These are phyloP conservation scores for Drosophila suboccidentalis DNA, from an alignment of 2,888 invertebrate species.

Conservation along the genomic window DNA sequence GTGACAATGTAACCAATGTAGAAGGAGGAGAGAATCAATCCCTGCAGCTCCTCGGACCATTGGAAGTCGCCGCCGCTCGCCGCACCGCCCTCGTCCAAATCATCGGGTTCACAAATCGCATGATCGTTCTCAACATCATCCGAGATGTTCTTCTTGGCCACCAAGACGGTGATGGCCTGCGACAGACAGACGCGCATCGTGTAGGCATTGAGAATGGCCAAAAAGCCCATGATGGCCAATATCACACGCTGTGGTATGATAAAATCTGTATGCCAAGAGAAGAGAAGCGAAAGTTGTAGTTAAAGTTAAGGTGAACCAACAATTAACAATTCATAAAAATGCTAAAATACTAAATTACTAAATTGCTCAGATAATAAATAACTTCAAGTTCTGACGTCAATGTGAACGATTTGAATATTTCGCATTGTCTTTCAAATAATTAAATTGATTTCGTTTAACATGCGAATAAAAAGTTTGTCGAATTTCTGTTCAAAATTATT, in stretches of 20 bases:
- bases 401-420: slow-evolving; percentile 3
- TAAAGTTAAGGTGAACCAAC: slow-evolving; percentile 1
- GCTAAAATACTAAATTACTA: slow-evolving; percentile 1
- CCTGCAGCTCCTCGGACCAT: slow-evolving; percentile 91
- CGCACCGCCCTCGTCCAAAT: slow-evolving; percentile 46
- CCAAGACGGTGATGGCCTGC: slow-evolving; percentile 91
- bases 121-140: slow-evolving; percentile 41
- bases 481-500: slow-evolving; percentile 35
- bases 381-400: slow-evolving; percentile 47
- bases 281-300: slow-evolving; percentile 4
- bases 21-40: slow-evolving; percentile 92
- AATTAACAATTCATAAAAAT: slow-evolving; percentile 9
- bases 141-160: slow-evolving; percentile 82
- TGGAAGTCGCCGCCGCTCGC: slow-evolving; percentile 83
- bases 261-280: slow-evolving; percentile 72
- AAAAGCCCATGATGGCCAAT: slow-evolving; percentile 90
- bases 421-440: neutral
- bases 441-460: slow-evolving; percentile 49
- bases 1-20: slow-evolving; percentile 95
- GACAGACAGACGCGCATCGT: slow-evolving; percentile 91
- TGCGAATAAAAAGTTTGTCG: slow-evolving; percentile 59
- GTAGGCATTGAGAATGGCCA: slow-evolving; percentile 91
- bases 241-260: slow-evolving; percentile 88
- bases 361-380: slow-evolving; percentile 6
- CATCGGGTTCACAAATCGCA: slow-evolving; percentile 76